Percentiles rank a stretch among this genome's conserved stretches.
Conservation (phyloP, 2,113 vertebrate species). For the Gymnarchus niloticus region DNA sequence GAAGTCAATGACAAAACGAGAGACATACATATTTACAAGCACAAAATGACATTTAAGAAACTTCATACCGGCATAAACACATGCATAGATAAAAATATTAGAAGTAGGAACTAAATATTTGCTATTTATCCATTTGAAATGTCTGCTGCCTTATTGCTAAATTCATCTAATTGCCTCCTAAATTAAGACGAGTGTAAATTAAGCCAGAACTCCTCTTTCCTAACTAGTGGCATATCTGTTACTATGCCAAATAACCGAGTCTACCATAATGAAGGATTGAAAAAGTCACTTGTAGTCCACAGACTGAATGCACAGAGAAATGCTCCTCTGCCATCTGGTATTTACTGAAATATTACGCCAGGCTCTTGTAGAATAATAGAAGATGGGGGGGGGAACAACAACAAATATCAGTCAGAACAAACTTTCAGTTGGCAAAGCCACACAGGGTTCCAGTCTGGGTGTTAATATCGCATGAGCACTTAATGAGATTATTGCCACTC, state of each 20-base stretch:
- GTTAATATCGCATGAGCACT: neutral
- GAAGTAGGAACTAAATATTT: neutral
- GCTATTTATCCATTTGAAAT: neutral
- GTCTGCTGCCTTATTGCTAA: neutral
- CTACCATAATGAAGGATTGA: neutral
- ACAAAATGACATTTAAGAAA: too few species aligned
- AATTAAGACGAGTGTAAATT: neutral
- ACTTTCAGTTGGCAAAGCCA: too few species aligned
- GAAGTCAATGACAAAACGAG: too few species aligned
- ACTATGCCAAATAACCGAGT: neutral
- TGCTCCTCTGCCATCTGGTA: neutral
- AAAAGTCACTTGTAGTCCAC: neutral
- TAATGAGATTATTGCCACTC: neutral
- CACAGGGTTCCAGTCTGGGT: neutral
- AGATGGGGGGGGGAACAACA: neutral
- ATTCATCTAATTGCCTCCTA: neutral
- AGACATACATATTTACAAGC: too few species aligned
- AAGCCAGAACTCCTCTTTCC: neutral
- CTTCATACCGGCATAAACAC: too few species aligned
- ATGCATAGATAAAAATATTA: too few species aligned
- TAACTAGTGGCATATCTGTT: neutral
- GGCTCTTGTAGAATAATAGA: neutral
- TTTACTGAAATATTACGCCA: constrained; percentile 4
- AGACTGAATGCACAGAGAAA: neutral
- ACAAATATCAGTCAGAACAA: constrained; percentile 9